A percentile compares a stretch with the other conserved stretches of the same genome.
Evolutionary conservation across 2,113 vertebrate species (phyloP).

Genomic region (Ramphastos sulfuratus): DNA sequence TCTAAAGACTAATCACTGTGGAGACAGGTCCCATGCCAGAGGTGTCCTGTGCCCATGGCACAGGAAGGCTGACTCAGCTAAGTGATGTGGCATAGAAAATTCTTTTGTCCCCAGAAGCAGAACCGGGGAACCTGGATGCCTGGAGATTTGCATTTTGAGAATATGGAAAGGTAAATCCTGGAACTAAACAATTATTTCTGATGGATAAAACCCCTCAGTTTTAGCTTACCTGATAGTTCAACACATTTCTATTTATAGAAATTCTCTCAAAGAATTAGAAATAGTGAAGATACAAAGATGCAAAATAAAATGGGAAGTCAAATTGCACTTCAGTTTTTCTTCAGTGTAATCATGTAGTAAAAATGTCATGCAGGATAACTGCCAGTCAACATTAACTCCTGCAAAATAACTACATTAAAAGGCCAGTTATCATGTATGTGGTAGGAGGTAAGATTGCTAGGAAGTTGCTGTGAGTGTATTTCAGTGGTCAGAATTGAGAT

Average conservation of each 20-base stretch:
- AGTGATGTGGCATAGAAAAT: neutral
- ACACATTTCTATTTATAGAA: neutral
- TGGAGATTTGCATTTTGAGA: neutral
- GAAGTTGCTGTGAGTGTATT: neutral
- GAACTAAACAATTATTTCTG: neutral
- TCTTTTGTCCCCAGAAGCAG: neutral
- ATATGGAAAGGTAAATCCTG: neutral
- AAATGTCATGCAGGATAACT: neutral
- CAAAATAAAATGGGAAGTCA: neutral
- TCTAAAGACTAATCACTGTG: neutral
- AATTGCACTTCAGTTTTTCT: neutral
- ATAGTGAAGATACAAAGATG: neutral
- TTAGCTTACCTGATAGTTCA: neutral
- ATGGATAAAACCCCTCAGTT: neutral
- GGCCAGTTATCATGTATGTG: neutral
- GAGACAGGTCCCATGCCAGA: neutral
- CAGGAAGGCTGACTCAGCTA: neutral
- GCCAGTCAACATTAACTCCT: neutral
- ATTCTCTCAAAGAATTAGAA: neutral
- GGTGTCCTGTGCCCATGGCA: fast-evolving
- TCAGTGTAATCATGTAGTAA: neutral
- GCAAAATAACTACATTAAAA: neutral
- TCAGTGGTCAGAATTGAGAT: neutral
- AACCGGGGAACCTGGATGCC: neutral
- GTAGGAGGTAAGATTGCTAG: neutral